These are phyloP conservation scores for Dinomys branickii DNA, from an alignment of 2,113 vertebrate species.

Conservation along the genomic window DNA sequence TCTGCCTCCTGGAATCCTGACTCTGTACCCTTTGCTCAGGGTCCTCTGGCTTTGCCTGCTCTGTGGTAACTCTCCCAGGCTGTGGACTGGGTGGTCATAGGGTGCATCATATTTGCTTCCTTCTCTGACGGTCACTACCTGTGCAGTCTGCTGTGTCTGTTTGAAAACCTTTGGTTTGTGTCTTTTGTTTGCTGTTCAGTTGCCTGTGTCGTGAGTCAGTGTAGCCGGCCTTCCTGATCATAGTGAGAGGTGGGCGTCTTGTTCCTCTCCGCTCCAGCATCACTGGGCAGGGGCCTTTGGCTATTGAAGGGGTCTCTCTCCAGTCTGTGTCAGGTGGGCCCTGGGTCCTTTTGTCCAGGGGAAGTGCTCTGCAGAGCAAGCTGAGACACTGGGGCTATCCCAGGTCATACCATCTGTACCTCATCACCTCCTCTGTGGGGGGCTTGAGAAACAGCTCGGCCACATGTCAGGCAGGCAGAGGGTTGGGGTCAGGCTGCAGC, in stretches of 20 bases:
- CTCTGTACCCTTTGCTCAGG: background rate
- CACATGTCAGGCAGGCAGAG: background rate
- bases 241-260: background rate
- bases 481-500: background rate
- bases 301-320: background rate
- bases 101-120: background rate
- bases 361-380: background rate
- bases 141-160: background rate
- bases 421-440: background rate
- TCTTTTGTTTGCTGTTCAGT: background rate
- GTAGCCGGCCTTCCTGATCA: background rate
- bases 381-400: background rate
- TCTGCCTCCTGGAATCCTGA: background rate
- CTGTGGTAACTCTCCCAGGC: background rate
- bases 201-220: background rate
- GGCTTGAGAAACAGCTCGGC: background rate
- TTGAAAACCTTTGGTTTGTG: background rate
- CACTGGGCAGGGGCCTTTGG: background rate
- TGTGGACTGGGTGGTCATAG: too few relatives aligned
- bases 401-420: accelerated
- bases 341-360: background rate
- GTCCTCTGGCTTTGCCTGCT: background rate
- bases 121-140: background rate
- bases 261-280: background rate
- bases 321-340: background rate